Evolutionary conservation across 1,140 invertebrate genomes (phyloP).

Genomic region (Achroia grisella): DNA sequence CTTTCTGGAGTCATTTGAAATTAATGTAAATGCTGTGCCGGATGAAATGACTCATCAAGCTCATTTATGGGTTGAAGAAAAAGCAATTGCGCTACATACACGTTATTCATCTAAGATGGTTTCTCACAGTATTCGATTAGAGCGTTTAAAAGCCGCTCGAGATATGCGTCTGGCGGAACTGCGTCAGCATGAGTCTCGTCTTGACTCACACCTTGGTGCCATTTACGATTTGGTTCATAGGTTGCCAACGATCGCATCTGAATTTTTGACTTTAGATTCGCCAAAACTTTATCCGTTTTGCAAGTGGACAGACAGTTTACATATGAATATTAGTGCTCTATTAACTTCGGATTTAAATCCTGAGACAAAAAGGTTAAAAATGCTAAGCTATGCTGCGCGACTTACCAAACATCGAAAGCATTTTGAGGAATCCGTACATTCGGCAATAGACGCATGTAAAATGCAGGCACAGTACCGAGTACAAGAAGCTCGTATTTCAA

Average conservation of each 20-base stretch:
- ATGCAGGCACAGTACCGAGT: constrained; percentile 24
- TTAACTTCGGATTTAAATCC: constrained; percentile 22
- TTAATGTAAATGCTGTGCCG: constrained; percentile 28
- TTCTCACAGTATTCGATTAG: constrained; percentile 38
- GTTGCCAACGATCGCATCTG: constrained; percentile 29
- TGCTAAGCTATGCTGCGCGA: constrained; percentile 43
- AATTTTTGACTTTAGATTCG: constrained; percentile 30
- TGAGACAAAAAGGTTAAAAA: constrained; percentile 43
- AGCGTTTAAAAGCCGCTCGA: constrained; percentile 33
- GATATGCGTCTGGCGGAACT: constrained; percentile 38
- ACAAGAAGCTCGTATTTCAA: constrained; percentile 40
- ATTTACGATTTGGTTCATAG: constrained; percentile 33
- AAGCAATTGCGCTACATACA: constrained; percentile 27
- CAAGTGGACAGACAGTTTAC: constrained; percentile 30
- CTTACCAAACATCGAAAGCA: constrained; percentile 30
- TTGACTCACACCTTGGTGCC: constrained; percentile 43
- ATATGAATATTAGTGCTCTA: constrained; percentile 26
- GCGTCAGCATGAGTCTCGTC: constrained; percentile 31
- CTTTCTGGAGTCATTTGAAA: constrained; percentile 45
- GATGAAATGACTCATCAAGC: constrained; percentile 34
- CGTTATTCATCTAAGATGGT: constrained; percentile 45
- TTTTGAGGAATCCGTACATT: constrained; percentile 41
- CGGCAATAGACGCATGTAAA: constrained; percentile 26
- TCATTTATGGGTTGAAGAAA: constrained; percentile 38
- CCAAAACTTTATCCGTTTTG: constrained; percentile 44